Conservation (phyloP, 2,797 vertebrate species). For the Aeoliscus strigatus region DNA sequence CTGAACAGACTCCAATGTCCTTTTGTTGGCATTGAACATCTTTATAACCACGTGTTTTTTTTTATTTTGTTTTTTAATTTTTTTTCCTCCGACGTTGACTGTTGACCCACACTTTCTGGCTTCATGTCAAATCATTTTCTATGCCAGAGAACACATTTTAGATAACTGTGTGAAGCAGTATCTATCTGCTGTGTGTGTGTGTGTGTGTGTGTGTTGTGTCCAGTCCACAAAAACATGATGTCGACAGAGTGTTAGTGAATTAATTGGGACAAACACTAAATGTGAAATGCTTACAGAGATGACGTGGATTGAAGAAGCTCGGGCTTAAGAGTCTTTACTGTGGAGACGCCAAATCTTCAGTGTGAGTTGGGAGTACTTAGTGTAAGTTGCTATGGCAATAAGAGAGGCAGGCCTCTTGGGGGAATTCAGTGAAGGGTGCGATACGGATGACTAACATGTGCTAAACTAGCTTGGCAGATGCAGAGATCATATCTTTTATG, state of each 20-base stretch:
- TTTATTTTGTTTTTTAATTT: no score
- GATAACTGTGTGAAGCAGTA: no score
- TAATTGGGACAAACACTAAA: constrained; percentile 11
- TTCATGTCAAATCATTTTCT: no score
- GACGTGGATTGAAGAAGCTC: constrained; percentile 23
- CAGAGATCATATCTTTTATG: constrained; percentile 46
- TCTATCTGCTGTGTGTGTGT: no score
- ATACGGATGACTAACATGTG: constrained; percentile 44
- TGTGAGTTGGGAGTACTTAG: constrained; percentile 36
- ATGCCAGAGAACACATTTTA: no score
- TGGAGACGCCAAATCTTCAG: constrained; percentile 31
- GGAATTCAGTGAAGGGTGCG: constrained; percentile 25
- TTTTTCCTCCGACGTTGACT: no score
- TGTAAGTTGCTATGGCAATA: constrained; percentile 54
- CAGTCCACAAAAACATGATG: no score
- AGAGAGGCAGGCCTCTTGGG: constrained; percentile 19
- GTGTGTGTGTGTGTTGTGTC: no score
- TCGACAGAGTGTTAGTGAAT: no score
- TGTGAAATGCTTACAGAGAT: constrained; percentile 4
- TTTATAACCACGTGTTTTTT: constrained; percentile 29
- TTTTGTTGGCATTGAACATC: constrained; percentile 19
- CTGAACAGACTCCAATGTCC: constrained; percentile 22
- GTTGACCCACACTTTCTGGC: no score
- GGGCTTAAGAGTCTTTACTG: constrained; percentile 20
- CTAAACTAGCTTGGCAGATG: constrained; percentile 37